Base-by-base conservation (phyloP, 2,888 invertebrate species). In the Eristalinus aeneus region DNA sequence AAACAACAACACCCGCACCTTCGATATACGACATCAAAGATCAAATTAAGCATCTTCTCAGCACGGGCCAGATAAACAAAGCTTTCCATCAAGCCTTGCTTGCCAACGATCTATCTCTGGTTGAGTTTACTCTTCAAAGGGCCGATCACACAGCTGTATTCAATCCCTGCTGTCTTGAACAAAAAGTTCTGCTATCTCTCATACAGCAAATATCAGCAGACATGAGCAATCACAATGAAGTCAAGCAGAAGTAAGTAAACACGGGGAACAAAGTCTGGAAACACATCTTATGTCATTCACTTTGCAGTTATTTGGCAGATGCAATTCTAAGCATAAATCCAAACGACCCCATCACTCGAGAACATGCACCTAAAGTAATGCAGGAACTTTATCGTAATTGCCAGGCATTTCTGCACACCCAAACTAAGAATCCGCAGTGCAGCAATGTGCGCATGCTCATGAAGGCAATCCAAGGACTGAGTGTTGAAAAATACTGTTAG, bases 191-290 rank as follows among this genome's bases (percentile, higher is more conserved):
- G 88, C 94, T 99, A 69, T 98, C 98, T 2, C 94, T 99, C 32
- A 97, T 99, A 89, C 98, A 99, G 91, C 99, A 99, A 92, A 95
- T 98, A 22, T 97, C 98, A 20, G 96, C 97, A 0, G 98, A 98
- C 91, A 95, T 99, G 93, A 94, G 94, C 87, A 95, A 96, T 88
- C 96, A 97, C 89, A 97, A 97, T 11, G 96, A 97, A 90, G 93
- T 96, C 20, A 97, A 97, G 93, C 94, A 96, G 89, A 96, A 94
- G 97, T 97, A 93, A 92, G 92, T 65, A 20, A 22, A 32, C 6
- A 67, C 23, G 12, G 9, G 22, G 31, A 22, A 2, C 20, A 31
- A 10, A 31, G 6, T 16, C 16, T 11, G 2, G 11, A 8, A 32
- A 22, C 2, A 54, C 20, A 32, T n/a, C 16, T 60, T 31, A 54